Evolutionary conservation across 2,797 vertebrate genomes (phyloP).

Genomic region (Eidolon dupreanum): DNA sequence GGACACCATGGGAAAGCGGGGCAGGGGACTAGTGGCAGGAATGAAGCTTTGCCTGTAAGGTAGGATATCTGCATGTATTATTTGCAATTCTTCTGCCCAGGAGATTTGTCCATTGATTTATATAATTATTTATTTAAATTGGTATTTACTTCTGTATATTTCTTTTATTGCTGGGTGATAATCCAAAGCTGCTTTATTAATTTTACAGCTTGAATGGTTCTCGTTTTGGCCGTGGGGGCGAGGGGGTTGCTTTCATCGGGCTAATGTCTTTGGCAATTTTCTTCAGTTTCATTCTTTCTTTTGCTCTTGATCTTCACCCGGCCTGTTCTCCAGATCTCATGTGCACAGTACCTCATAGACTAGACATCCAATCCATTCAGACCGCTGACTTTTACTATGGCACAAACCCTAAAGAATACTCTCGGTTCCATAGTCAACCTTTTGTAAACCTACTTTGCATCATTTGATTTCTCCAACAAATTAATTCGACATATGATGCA

Average conservation of each 20-base stretch:
- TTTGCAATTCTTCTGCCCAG: background rate
- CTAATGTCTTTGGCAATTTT: background rate
- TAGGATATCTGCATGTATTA: background rate
- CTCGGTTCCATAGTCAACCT: background rate
- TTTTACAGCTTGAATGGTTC: background rate
- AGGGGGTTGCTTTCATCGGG: background rate
- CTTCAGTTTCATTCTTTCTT: background rate
- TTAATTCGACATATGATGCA: constrained; percentile 54
- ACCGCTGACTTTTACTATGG: background rate
- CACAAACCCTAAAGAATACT: background rate
- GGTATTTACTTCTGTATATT: background rate
- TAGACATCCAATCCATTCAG: background rate
- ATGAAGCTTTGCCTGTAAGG: fast-evolving
- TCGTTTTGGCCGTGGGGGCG: background rate
- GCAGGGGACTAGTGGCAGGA: fast-evolving
- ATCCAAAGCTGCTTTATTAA: background rate
- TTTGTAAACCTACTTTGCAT: constrained; percentile 47
- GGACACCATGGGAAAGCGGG: background rate
- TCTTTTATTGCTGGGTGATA: background rate
- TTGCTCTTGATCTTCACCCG: background rate
- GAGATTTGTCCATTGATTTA: background rate
- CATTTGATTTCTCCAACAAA: constrained; percentile 16
- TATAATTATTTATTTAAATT: background rate
- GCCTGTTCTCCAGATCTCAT: background rate
- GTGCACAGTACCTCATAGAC: background rate